Conservation (phyloP, 1,140 invertebrate genomes). For the Stegodyphus dumicola region DNA sequence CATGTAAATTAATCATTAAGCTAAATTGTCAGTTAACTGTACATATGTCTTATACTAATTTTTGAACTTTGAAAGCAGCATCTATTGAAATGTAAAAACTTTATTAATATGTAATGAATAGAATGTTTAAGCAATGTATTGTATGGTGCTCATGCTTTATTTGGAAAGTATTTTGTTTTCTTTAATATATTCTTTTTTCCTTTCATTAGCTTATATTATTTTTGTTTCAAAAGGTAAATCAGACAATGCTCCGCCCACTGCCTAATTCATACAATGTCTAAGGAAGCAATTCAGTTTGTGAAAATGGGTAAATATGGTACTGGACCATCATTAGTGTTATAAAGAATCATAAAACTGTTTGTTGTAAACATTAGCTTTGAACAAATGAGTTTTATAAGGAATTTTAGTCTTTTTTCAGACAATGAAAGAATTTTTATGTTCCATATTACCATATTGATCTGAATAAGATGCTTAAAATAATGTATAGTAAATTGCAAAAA, state of each 20-base stretch:
- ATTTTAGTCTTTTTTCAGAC: not conserved
- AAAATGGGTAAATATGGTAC: slow-evolving; percentile 50
- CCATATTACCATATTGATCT: too few relatives aligned
- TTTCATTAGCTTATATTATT: not conserved
- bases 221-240: slow-evolving; percentile 1
- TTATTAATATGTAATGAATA: too few relatives aligned
- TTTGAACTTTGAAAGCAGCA: too few relatives aligned
- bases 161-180: not conserved
- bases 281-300: slow-evolving; percentile 13
- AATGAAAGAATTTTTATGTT: slow-evolving; percentile 9
- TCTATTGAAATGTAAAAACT: too few relatives aligned
- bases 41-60: too few relatives aligned
- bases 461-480: too few relatives aligned
- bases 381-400: not conserved
- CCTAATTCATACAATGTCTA: slow-evolving; percentile 8
- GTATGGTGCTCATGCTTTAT: not conserved
- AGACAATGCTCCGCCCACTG: slow-evolving; percentile 20
- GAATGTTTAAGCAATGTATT: too few relatives aligned
- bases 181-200: not conserved
- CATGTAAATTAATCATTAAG: too few relatives aligned
- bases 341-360: not conserved
- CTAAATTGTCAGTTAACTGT: too few relatives aligned
- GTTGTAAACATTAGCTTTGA: not conserved
- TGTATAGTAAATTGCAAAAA: too few relatives aligned
- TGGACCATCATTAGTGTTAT: not conserved